Conservation (phyloP, 2,888 invertebrate species). For the Panzeria rudis region DNA sequence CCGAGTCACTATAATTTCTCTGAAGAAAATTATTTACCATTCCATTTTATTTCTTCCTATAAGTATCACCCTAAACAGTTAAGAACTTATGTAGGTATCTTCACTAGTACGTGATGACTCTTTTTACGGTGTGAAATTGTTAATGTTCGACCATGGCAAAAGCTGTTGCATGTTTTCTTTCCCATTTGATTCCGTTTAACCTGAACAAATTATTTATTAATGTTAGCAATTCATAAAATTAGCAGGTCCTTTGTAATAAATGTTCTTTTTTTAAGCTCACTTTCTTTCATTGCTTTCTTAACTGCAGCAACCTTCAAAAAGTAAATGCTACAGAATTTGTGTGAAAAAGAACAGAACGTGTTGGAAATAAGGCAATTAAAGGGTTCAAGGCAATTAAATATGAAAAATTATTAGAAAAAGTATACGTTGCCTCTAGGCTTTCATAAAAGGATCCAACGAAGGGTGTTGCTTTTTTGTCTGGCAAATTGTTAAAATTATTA, state of each 20-base stretch:
- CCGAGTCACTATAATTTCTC: too few species aligned
- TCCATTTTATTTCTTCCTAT: too few species aligned
- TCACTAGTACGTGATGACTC: background rate
- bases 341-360: slow-evolving; percentile 3
- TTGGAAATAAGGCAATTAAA: slow-evolving; percentile 52
- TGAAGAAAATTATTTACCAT: too few species aligned
- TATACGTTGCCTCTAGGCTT: background rate
- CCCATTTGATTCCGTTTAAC: slow-evolving; percentile 28
- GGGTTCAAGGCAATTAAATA: slow-evolving; percentile 67
- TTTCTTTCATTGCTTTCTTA: slow-evolving; percentile 17
- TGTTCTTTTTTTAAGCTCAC: background rate
- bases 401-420: slow-evolving; percentile 50
- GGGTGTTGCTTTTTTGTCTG: background rate
- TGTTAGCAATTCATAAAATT: slow-evolving; percentile 70
- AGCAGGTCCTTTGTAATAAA: slow-evolving; percentile 60
- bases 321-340: background rate
- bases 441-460: background rate
- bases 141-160: slow-evolving; percentile 54
- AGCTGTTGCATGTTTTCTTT: slow-evolving; percentile 35
- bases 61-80: too few species aligned
- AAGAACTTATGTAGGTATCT: background rate
- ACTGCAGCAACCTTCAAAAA: background rate
- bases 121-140: slow-evolving; percentile 48
- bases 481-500: background rate
- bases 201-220: slow-evolving; percentile 68